Evolutionary conservation across 2,113 vertebrate species (phyloP).

Genomic region (Xiphophorus maculatus): DNA sequence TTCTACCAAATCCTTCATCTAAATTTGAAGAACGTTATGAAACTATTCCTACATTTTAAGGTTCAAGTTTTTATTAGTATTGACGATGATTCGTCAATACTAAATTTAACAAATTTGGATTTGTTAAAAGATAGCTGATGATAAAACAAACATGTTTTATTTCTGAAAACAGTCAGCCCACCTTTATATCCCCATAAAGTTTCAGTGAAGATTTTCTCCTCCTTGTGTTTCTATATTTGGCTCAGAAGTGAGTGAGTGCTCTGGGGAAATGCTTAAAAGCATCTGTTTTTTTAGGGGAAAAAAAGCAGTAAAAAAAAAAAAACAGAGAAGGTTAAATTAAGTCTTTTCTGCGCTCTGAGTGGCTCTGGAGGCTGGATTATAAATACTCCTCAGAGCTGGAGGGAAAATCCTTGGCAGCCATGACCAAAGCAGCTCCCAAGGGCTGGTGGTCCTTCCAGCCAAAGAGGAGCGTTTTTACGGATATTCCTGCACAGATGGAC

Average conservation of each 20-base stretch:
- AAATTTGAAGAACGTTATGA: too few species aligned
- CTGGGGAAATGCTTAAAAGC: not conserved
- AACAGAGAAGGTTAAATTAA: not conserved
- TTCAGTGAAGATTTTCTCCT: too few species aligned
- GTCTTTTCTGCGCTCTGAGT: not conserved
- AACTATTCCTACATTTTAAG: too few species aligned
- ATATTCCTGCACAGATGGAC: slow-evolving; percentile 2
- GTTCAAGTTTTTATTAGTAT: too few species aligned
- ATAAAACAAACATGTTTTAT: too few species aligned
- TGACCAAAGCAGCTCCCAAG: slow-evolving; percentile 15
- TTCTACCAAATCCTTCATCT: too few species aligned
- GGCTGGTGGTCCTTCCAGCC: slow-evolving; percentile 25
- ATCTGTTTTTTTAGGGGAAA: not conserved
- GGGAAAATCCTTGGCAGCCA: slow-evolving; percentile 19
- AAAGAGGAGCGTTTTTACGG: not conserved
- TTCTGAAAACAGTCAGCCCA: too few species aligned
- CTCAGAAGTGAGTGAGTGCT: not conserved
- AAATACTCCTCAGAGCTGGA: slow-evolving; percentile 36
- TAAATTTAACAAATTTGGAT: too few species aligned
- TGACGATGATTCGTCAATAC: too few species aligned
- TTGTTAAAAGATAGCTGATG: too few species aligned
- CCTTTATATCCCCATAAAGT: too few species aligned
- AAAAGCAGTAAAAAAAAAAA: not conserved
- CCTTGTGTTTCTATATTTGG: too few species aligned
- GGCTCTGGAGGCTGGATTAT: slow-evolving; percentile 16